A percentile compares a stretch with the other conserved stretches of the same genome.
These are phyloP conservation scores for Lepidotrigona ventralis DNA, from an alignment of 1,140 invertebrate genomes.

Conservation along the genomic window DNA sequence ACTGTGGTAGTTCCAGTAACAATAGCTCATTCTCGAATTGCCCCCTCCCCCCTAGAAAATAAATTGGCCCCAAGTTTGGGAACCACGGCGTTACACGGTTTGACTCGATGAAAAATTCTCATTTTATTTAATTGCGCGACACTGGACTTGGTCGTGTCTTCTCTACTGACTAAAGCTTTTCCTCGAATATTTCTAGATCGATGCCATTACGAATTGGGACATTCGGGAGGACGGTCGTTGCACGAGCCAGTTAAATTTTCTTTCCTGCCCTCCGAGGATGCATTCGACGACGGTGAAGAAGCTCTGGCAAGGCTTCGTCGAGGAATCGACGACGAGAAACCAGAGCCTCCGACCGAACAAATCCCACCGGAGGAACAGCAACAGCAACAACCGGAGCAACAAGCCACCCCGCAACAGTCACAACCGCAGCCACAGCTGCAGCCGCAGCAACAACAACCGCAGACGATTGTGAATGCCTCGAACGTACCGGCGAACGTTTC, in stretches of 20 bases:
- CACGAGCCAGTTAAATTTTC: constrained; percentile 2
- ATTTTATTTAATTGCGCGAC: not conserved
- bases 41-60: no score
- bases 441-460: not conserved
- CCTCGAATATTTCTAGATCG: not conserved
- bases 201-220: constrained; percentile 4
- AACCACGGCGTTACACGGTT: no score
- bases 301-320: constrained; percentile 48
- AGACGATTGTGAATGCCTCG: not conserved
- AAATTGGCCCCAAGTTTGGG: no score
- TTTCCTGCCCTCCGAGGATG: not conserved
- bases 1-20: no score
- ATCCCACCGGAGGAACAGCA: not conserved
- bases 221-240: constrained; percentile 1
- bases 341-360: constrained; percentile 5
- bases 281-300: not conserved
- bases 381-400: constrained; percentile 12
- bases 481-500: constrained; percentile 28
- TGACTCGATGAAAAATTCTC: not conserved
- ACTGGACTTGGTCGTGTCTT: no score
- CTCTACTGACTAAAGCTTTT: no score
- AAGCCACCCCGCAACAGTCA: not conserved
- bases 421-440: constrained; percentile 15
- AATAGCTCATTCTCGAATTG: no score
- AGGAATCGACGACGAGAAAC: constrained; percentile 1